Conservation (phyloP, 2,797 vertebrate species). For the Chanos chanos region DNA sequence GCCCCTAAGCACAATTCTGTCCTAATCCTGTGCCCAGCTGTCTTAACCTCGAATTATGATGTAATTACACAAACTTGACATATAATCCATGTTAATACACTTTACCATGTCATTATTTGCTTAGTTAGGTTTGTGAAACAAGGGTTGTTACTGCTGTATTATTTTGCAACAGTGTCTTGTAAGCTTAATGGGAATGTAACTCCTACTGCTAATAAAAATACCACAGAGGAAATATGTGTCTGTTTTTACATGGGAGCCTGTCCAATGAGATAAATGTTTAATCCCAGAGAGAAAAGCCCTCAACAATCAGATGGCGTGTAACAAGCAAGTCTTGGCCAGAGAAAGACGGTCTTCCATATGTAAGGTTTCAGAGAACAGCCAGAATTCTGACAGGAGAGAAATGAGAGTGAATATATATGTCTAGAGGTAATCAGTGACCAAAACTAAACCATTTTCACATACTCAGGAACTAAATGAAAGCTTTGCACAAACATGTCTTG, state of each 20-base stretch:
- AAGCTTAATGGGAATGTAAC: neutral
- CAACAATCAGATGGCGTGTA: neutral
- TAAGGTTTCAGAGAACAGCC: neutral
- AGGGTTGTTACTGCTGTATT: neutral
- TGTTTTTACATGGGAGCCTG: conserved; percentile 17
- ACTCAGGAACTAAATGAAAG: neutral
- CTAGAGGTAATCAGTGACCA: no score
- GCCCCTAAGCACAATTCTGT: neutral
- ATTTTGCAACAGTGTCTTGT: conserved; percentile 5
- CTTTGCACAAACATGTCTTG: neutral
- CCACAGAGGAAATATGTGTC: conserved; percentile 9
- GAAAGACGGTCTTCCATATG: conserved; percentile 13
- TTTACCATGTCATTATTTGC: conserved; percentile 10
- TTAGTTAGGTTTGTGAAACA: neutral
- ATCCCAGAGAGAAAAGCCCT: neutral
- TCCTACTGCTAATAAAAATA: conserved; percentile 2
- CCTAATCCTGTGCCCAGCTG: conserved; percentile 64
- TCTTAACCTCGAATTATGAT: conserved; percentile 69
- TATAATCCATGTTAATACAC: conserved; percentile 68
- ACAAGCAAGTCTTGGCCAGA: conserved; percentile 14
- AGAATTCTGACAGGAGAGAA: no score
- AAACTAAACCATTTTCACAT: neutral
- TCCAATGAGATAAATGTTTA: conserved; percentile 9
- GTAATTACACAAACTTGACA: conserved; percentile 65
- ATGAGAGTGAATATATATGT: no score